phyloP scores from a whole-genome alignment of 1,140 invertebrate species.

The Babylonia areolata region DNA sequence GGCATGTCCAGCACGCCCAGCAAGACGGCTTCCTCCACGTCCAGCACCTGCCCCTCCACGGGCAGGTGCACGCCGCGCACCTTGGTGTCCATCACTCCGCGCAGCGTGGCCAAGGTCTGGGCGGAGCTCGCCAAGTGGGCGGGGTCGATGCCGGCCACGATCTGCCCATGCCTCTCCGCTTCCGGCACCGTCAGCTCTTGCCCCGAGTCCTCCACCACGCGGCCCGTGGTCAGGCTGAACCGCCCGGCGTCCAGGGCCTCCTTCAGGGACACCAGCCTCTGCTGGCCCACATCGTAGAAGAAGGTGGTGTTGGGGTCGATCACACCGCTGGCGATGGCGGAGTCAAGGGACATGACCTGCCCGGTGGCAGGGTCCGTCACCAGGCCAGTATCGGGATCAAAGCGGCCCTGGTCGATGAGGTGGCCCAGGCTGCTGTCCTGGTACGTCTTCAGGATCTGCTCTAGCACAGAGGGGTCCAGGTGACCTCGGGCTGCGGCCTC shows the following conservation, averaged over 20 bases:
- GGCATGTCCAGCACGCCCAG: constrained; percentile 64
- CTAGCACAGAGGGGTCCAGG: constrained; percentile 89
- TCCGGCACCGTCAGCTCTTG: constrained; percentile 65
- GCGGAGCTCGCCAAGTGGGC: constrained; percentile 56
- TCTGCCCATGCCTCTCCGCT: constrained; percentile 58
- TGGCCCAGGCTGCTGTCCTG: constrained; percentile 61
- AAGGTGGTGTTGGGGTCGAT: constrained; percentile 83
- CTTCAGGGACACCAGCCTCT: constrained; percentile 62
- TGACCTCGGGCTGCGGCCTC: constrained; percentile 89
- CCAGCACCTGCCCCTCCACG: constrained; percentile 41
- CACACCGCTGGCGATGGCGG: constrained; percentile 85
- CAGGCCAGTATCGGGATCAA: constrained; percentile 83
- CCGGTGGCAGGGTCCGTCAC: constrained; percentile 82
- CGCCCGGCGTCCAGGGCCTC: constrained; percentile 63
- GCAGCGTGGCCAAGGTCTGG: constrained; percentile 59
- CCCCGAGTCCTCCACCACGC: constrained; percentile 61
- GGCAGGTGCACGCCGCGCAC: constrained; percentile 56
- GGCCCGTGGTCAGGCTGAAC: constrained; percentile 63
- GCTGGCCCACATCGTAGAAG: constrained; percentile 63
- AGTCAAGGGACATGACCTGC: constrained; percentile 75
- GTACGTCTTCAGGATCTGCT: constrained; percentile 66
- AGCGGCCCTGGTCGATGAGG: constrained; percentile 84
- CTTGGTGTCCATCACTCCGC: constrained; percentile 58
- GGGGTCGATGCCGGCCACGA: constrained; percentile 61
- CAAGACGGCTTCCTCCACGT: constrained; percentile 66